A percentile compares a stretch with the other conserved stretches of the same genome.
Evolutionary conservation across 2,888 invertebrate genomes (phyloP).

Genomic region (Blera fallax): DNA sequence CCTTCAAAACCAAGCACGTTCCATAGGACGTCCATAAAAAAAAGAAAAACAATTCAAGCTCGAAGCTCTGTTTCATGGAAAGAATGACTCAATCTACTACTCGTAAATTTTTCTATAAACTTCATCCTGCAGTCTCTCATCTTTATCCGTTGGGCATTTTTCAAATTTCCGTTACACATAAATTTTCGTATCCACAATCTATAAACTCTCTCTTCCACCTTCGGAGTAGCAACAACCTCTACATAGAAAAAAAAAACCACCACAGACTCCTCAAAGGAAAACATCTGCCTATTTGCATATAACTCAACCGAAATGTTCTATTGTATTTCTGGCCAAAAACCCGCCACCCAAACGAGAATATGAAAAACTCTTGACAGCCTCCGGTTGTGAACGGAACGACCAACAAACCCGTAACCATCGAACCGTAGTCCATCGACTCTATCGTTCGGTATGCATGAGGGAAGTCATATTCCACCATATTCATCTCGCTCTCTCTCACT

Average conservation of each 20-base stretch:
- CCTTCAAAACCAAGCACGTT: no score
- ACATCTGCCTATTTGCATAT: conserved; percentile 70
- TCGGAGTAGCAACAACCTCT: background rate
- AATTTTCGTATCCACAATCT: conserved; percentile 54
- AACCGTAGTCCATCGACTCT: conserved; percentile 33
- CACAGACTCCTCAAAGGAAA: conserved; percentile 27
- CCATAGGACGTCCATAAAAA: no score
- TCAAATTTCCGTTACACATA: conserved; percentile 67
- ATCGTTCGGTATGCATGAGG: conserved; percentile 59
- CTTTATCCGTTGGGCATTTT: conserved; percentile 40
- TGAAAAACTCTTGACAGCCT: conserved; percentile 54
- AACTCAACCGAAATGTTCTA: conserved; percentile 63
- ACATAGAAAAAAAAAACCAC: background rate
- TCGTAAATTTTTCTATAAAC: background rate
- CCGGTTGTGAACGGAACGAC: conserved; percentile 9
- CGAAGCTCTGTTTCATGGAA: no score
- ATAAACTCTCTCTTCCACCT: conserved; percentile 55
- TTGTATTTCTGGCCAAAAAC: conserved; percentile 41
- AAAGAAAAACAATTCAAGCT: no score
- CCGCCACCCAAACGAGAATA: conserved; percentile 7
- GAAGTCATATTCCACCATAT: conserved; percentile 10
- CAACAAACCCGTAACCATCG: conserved; percentile 16
- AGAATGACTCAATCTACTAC: no score
- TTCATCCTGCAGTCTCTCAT: background rate
- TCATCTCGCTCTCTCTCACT: no score